Evolutionary conservation across 2,888 invertebrate genomes (phyloP).

Genomic region (Luperina nickerlii): DNA sequence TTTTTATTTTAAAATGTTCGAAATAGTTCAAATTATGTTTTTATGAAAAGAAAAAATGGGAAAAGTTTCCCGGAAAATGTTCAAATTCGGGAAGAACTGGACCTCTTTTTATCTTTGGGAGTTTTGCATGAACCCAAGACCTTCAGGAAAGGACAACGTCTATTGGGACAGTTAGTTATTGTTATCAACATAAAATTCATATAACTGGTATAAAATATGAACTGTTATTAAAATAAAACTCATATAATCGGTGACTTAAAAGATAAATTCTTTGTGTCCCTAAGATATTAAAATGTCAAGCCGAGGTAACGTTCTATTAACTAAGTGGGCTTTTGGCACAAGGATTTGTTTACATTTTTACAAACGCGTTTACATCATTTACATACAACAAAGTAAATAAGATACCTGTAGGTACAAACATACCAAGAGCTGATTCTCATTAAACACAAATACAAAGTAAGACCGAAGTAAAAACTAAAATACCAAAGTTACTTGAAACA

Average conservation of each 20-base stretch:
- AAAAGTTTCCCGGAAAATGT: not conserved
- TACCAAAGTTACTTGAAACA: constrained; percentile 34
- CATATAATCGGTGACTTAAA: not conserved
- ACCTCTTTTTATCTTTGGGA: not conserved
- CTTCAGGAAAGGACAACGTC: not conserved
- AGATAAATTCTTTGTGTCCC: not conserved
- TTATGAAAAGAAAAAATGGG: not conserved
- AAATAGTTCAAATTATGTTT: not conserved
- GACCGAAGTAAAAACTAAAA: constrained; percentile 49
- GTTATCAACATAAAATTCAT: not conserved
- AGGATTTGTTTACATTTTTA: constrained; percentile 50
- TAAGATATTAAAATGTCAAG: constrained; percentile 23
- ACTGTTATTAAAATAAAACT: not conserved
- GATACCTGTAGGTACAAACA: constrained; percentile 20
- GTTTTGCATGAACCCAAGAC: not conserved
- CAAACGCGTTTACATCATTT: constrained; percentile 41
- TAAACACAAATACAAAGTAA: constrained; percentile 42
- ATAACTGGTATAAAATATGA: not conserved
- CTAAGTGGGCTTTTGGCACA: constrained; percentile 43
- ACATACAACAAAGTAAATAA: constrained; percentile 47
- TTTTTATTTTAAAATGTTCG: not conserved
- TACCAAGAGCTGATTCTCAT: constrained; percentile 40
- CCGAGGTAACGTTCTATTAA: constrained; percentile 41
- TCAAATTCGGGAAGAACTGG: not conserved
- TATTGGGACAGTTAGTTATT: not conserved